A percentile compares a stretch with the other conserved stretches of the same genome.
phyloP scores from a whole-genome alignment of 2,888 invertebrate genomes.

The Deroplatys truncata region DNA sequence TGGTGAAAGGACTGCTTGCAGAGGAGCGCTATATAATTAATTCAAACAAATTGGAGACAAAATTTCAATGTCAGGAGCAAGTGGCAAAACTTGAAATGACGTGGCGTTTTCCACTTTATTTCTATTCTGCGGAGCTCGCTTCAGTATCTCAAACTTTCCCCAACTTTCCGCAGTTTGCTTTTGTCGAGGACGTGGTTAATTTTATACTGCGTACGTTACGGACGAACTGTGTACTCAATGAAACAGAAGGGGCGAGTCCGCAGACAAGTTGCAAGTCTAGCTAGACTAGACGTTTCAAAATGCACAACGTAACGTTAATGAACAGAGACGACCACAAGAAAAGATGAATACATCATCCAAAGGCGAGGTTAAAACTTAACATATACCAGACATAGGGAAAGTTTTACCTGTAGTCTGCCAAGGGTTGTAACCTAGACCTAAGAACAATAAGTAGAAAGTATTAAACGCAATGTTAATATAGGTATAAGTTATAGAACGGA shows the following conservation, averaged over 20 bases:
- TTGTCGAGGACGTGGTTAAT: not conserved
- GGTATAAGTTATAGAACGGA: too few relatives aligned
- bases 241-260: not conserved
- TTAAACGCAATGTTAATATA: too few relatives aligned
- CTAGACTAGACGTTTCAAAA: not conserved
- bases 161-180: not conserved
- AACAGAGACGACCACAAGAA: not conserved
- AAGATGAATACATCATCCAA: not conserved
- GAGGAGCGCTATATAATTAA: not conserved
- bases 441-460: too few relatives aligned
- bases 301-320: not conserved
- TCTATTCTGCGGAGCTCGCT: not conserved
- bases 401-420: too few relatives aligned
- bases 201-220: not conserved
- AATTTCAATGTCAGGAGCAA: not conserved
- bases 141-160: not conserved
- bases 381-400: too few relatives aligned
- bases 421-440: too few relatives aligned
- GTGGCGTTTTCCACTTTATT: not conserved
- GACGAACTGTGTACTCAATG: not conserved
- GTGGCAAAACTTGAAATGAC: not conserved
- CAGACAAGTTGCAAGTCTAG: not conserved
- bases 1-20: not conserved
- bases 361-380: too few relatives aligned
- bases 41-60: not conserved